Conservation (phyloP, 2,113 vertebrate species). For the Myrmophylax atrothorax region DNA sequence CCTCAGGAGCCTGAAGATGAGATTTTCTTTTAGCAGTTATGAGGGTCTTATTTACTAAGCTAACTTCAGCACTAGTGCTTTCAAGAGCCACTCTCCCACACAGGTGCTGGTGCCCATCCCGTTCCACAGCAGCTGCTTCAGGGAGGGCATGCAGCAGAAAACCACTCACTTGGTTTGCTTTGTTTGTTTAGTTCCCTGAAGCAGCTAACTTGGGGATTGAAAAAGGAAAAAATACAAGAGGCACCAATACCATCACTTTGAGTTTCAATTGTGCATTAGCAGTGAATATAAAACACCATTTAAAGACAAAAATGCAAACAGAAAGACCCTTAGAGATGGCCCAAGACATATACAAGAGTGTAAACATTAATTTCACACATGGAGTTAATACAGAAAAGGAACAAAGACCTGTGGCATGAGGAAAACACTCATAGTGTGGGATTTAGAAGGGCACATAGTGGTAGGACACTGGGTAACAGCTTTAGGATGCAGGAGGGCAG, state of each 20-base stretch:
- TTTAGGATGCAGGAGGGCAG: neutral
- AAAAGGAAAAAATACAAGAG: neutral
- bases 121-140: neutral
- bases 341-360: neutral
- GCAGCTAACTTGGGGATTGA: neutral
- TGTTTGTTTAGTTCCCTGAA: neutral
- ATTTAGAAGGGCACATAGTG: neutral
- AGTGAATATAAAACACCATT: neutral
- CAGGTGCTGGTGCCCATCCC: accelerated
- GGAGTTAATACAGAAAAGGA: neutral
- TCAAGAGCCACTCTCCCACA: neutral
- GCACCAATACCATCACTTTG: neutral
- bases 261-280: accelerated
- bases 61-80: neutral
- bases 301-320: neutral
- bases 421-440: neutral
- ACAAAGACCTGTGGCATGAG: neutral
- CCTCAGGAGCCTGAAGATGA: neutral
- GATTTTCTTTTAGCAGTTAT: neutral
- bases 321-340: neutral
- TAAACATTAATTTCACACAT: neutral
- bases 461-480: neutral
- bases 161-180: neutral
- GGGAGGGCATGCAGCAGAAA: neutral
- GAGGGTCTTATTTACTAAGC: neutral